Evolutionary conservation across 2,888 invertebrate genomes (phyloP), one percentile per base, ranked within the genome.

Genomic region (Campoplex capitator): DNA sequence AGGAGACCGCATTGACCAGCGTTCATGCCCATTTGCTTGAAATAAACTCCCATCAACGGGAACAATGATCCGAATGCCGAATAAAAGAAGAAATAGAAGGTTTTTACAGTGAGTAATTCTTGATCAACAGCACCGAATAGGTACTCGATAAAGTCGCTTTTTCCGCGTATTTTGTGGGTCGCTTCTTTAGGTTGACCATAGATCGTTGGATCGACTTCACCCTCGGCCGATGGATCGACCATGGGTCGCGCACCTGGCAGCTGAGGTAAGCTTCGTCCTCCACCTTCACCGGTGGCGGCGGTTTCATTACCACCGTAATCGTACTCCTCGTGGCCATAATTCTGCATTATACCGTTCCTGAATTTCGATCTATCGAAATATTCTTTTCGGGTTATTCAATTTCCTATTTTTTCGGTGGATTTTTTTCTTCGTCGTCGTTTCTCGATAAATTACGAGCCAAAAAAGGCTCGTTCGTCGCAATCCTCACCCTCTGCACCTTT

Each of bases 21-120:
- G 95, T 99, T 99, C 99, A 99, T 99, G 86, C 99, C 99, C 97
- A 99, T 97, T 95, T 99, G 99, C 95, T 99, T 99, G 96, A 99
- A 99, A 95, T 99, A 99, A 70, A 99, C 98, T 56, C 99, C 99
- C 97, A 99, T 98, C 87, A 99, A 95, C 0, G 99, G 99, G 94
- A 99, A 99, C 23, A 99, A 96, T 0, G 99, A 99, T 8, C 99
- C 99, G 94, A 99, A 99, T 1, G 99, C 99, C 65, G 99, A 98
- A 95, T 99, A 99, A 95, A 99, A 99, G 96, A 99, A 99, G 95
- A 99, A 99, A 95, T 99, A 99, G 95, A 99, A 99, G 35, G 98
- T 97, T 95, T 99, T 99, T 90, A 99, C 98, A 80, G 99, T 97
- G 90, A 99, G 96, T 78, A 99, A 95, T 94, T 99, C 98, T 91